Evolutionary conservation across 2,113 vertebrate species (phyloP).

Genomic region (Leptosomus discolor): DNA sequence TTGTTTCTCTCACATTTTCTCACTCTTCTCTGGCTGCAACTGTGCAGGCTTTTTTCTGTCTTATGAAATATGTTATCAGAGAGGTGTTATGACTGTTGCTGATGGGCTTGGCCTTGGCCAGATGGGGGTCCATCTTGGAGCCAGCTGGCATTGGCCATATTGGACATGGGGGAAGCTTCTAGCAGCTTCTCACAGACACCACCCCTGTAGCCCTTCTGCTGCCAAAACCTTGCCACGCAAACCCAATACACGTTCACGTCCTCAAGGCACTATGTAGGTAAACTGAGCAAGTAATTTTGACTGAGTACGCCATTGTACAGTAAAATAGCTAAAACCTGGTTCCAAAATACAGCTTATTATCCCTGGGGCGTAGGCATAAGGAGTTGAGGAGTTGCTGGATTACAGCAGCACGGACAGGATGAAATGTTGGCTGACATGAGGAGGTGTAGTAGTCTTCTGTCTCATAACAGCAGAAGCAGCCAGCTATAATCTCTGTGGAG

Average conservation of each 20-base stretch:
- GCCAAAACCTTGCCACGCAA: too few relatives aligned
- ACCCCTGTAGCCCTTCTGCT: too few relatives aligned
- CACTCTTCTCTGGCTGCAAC: not conserved
- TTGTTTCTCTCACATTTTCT: rapidly evolving
- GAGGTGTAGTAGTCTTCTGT: not conserved
- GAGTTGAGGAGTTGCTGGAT: not conserved
- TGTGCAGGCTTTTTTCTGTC: too few relatives aligned
- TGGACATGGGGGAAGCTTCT: not conserved
- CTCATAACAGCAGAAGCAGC: not conserved
- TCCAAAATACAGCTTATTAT: not conserved
- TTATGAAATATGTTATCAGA: too few relatives aligned
- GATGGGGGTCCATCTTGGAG: too few relatives aligned
- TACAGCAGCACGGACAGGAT: not conserved
- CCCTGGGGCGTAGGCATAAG: not conserved
- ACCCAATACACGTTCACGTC: too few relatives aligned
- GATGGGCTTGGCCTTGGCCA: not conserved
- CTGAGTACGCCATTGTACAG: not conserved
- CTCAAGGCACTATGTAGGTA: rapidly evolving
- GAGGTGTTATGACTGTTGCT: not conserved
- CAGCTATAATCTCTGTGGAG: not conserved
- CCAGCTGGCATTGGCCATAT: not conserved
- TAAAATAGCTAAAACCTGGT: not conserved
- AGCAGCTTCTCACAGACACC: too few relatives aligned
- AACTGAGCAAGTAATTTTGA: not conserved
- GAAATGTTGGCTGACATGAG: not conserved